Evolutionary conservation across 2,888 invertebrate genomes (phyloP), one percentile per base, ranked within the genome.

Genomic region (Lydus trimaculatus): DNA sequence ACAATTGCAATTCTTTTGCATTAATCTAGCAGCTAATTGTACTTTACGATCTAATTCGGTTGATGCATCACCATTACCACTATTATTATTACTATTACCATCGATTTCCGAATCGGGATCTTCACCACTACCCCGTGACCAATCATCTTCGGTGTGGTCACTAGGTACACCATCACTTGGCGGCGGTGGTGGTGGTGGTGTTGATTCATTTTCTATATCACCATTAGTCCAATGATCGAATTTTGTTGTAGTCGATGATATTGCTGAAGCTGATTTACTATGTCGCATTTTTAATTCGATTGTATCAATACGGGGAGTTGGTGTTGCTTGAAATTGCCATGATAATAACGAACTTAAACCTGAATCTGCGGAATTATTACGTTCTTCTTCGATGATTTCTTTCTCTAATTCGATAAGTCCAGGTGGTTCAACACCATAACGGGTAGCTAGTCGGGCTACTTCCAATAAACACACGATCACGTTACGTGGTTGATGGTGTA

Each of bases 391-490:
- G n/a, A 93, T 95, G 68, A 96, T 94, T 87, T 95, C 95, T 80
- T 91, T 91, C 86, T 95, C 95, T 76, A 95, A 87, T 82, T 93
- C 92, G 67, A 96, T 93, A 69, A 96, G 87, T 31, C 90, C 90
- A 0, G 95, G 95, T 0, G 95, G 94, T 83, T 95, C 95, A 74
- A 96, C 86, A 58, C 91, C 91, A 85, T 89, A 94, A 80, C 89
- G 89, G 59, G 92, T 91, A 5, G 94, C 95, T 66, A 95, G 87
- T 67, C 96, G 89, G 0, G 95, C 94, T 73, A 96, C 91, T 83
- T 96, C 96, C 85, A 96, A 86, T 58, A 96, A 88, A 82, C 95
- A 96, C 58, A 95, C 88, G 72, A 96, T 91, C 63, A 96, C 95
- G 80, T 94, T 93, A 0, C 95, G 89, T 28, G 94, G 94, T 80